phyloP scores from a whole-genome alignment of 2,797 vertebrate species.

The Propithecus deckenii region DNA sequence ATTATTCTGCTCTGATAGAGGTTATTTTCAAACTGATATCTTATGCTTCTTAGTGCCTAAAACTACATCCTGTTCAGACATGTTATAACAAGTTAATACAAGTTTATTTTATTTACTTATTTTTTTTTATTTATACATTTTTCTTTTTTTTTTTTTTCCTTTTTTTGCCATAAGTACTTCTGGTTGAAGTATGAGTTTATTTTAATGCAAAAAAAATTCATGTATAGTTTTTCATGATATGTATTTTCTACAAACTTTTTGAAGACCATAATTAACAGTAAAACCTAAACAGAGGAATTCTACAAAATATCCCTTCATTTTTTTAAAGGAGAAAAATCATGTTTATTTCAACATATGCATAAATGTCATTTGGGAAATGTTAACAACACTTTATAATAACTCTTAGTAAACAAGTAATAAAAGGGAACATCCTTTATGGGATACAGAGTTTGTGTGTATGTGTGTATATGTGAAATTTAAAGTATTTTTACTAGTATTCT shows the following conservation, averaged over 20 bases:
- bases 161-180: too few relatives aligned
- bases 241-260: background rate
- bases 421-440: background rate
- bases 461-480: background rate
- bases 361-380: background rate
- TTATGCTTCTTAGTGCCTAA: background rate
- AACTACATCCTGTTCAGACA: too few relatives aligned
- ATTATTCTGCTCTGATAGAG: background rate
- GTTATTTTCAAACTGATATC: background rate
- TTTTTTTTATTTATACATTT: too few relatives aligned
- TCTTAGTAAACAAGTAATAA: background rate
- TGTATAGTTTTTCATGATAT: background rate
- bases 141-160: too few relatives aligned
- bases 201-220: background rate
- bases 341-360: background rate
- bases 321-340: background rate
- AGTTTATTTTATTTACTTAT: background rate
- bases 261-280: background rate
- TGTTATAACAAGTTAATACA: background rate
- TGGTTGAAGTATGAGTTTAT: background rate
- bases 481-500: background rate
- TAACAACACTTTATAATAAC: background rate
- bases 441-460: background rate
- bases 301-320: background rate
- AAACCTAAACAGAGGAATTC: background rate